A percentile compares a stretch with the other conserved stretches of the same genome.
Evolutionary conservation across 2,888 invertebrate species (phyloP).

Genomic region (Sialis fuliginosa): DNA sequence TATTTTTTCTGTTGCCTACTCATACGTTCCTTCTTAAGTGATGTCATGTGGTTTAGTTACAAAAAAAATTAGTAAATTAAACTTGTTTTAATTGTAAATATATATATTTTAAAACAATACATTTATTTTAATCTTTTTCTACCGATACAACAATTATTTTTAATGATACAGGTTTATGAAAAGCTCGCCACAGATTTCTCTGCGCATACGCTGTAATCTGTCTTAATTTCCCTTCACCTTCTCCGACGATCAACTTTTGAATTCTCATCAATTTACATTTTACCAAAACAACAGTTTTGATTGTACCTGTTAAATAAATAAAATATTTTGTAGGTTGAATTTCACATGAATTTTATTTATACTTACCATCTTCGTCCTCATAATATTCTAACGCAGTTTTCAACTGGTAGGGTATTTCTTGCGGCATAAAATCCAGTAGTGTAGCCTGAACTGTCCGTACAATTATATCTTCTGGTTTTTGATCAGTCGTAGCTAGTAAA

Average conservation of each 20-base stretch:
- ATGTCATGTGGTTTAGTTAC: too few relatives aligned
- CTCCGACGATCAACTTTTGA: slow-evolving; percentile 47
- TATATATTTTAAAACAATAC: too few relatives aligned
- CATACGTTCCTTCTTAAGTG: too few relatives aligned
- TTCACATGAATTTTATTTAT: slow-evolving; percentile 14
- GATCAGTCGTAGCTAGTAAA: slow-evolving; percentile 51
- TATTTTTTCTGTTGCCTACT: too few relatives aligned
- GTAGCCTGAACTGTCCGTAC: slow-evolving; percentile 63
- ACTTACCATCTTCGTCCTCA: slow-evolving; percentile 34
- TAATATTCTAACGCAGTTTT: slow-evolving; percentile 46
- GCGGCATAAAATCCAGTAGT: slow-evolving; percentile 61
- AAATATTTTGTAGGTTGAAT: slow-evolving; percentile 8
- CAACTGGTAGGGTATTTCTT: slow-evolving; percentile 75
- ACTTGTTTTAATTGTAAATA: too few relatives aligned
- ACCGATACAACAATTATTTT: slow-evolving; percentile 16
- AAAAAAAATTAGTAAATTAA: too few relatives aligned
- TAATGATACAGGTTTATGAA: slow-evolving; percentile 19
- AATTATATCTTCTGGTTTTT: slow-evolving; percentile 48
- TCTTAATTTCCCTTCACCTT: slow-evolving; percentile 46
- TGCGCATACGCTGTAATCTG: slow-evolving; percentile 39
- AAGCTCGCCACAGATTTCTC: slow-evolving; percentile 20
- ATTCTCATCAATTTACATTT: slow-evolving; percentile 43
- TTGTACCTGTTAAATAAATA: slow-evolving; percentile 22
- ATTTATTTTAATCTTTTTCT: slow-evolving; percentile 3
- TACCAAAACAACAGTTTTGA: slow-evolving; percentile 39